phyloP scores from a whole-genome alignment of 2,113 vertebrate species.

The Rhineura floridana region DNA sequence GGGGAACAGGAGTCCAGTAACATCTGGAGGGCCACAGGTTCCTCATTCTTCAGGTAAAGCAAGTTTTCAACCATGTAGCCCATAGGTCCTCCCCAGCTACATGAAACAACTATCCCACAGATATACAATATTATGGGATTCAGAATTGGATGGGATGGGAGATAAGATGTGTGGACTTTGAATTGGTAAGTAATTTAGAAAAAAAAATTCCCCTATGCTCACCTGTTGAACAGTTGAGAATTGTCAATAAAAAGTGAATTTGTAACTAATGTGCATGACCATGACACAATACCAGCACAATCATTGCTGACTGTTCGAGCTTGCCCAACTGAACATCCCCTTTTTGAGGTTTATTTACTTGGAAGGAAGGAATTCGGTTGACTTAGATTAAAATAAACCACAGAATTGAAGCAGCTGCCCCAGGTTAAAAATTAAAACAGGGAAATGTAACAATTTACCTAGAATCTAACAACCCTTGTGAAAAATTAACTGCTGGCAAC shows the following conservation, averaged over 20 bases:
- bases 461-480: conserved; percentile 18
- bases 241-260: conserved; percentile 35
- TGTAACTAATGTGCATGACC: background rate
- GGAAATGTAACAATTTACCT: conserved; percentile 48
- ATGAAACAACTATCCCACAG: background rate
- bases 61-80: background rate
- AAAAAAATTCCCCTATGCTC: background rate
- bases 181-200: background rate
- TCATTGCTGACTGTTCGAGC: background rate
- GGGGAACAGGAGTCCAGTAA: background rate
- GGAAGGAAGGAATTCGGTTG: conserved; percentile 39
- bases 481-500: conserved; percentile 1
- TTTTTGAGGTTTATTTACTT: background rate
- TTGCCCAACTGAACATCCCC: background rate
- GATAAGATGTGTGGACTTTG: background rate
- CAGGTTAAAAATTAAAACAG: conserved; percentile 66
- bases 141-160: no score
- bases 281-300: background rate
- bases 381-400: conserved; percentile 4
- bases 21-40: background rate
- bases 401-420: conserved; percentile 6
- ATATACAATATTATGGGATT: background rate
- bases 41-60: background rate
- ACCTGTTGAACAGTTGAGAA: conserved; percentile 6
- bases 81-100: background rate